phyloP scores from a whole-genome alignment of 1,140 invertebrate species.

The Geopemphigus sp. region DNA sequence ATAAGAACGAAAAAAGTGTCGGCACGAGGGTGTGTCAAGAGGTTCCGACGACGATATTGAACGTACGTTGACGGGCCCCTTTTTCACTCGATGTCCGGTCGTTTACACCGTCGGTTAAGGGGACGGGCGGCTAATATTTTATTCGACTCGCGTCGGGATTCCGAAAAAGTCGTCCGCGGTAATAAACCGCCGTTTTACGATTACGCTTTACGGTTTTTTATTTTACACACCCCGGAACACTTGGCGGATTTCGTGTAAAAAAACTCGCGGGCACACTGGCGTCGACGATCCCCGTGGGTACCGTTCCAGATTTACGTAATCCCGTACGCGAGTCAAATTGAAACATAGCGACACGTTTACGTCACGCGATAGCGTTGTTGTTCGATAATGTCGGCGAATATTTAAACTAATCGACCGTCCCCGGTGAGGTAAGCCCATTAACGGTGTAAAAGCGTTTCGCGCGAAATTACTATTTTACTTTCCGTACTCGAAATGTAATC shows the following conservation, averaged over 20 bases:
- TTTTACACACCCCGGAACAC: no score
- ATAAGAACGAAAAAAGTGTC: slow-evolving; percentile 39
- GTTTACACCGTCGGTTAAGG: neutral
- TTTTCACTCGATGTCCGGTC: slow-evolving; percentile 43
- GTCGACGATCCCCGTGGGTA: neutral
- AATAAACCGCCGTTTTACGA: slow-evolving; percentile 1
- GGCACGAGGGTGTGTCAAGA: slow-evolving; percentile 36
- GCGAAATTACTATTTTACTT: no score
- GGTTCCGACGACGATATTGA: neutral
- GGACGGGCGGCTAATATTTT: neutral
- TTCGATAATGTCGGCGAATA: no score
- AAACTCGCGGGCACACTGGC: neutral
- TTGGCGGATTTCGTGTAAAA: neutral
- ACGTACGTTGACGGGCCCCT: slow-evolving; percentile 11
- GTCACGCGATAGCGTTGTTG: no score
- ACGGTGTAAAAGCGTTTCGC: no score
- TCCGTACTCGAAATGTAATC: no score
- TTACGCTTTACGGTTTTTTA: no score
- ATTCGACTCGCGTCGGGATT: slow-evolving; percentile 16
- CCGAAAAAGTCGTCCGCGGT: neutral
- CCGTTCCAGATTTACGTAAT: neutral
- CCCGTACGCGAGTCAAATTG: no score
- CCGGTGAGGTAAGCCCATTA: no score
- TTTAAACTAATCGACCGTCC: no score
- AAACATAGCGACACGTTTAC: no score